These are phyloP conservation scores for Dicycla oo DNA, from an alignment of 2,888 invertebrate species.

Conservation along the genomic window DNA sequence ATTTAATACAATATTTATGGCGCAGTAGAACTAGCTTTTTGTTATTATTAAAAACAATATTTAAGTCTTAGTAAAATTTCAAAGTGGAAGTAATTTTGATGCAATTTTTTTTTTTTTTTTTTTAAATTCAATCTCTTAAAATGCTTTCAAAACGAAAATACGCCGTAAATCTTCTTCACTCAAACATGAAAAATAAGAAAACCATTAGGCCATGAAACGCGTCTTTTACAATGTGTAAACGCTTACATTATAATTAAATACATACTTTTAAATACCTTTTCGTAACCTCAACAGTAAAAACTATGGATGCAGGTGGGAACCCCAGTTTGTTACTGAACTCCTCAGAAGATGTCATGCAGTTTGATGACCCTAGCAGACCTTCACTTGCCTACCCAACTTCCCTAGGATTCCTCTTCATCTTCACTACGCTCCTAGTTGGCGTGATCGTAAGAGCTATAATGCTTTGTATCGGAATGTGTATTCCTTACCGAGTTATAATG, in stretches of 20 bases:
- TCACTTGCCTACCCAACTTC: constrained; percentile 77
- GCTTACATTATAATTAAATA: constrained; percentile 4
- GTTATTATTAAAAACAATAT: background rate
- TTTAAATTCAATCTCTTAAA: background rate
- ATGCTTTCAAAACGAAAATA: background rate
- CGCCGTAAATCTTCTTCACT: background rate
- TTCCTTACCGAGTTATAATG: constrained; percentile 85
- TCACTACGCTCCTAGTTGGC: constrained; percentile 77
- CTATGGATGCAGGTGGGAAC: background rate
- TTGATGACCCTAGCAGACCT: constrained; percentile 72
- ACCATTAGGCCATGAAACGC: constrained; percentile 70
- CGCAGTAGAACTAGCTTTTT: background rate
- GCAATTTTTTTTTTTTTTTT: background rate
- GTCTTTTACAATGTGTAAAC: constrained; percentile 20
- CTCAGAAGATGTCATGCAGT: constrained; percentile 37
- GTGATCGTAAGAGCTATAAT: constrained; percentile 79
- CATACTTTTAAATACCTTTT: constrained; percentile 36
- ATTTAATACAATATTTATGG: background rate
- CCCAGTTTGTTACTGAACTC: background rate
- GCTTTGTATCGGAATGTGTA: constrained; percentile 77
- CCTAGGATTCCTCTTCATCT: constrained; percentile 79
- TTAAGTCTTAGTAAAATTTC: background rate
- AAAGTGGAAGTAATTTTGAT: background rate
- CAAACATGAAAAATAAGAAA: constrained; percentile 23
- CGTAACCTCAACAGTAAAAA: constrained; percentile 24